phyloP scores from a whole-genome alignment of 1,140 invertebrate genomes.

The Polyergus mexicanus region DNA sequence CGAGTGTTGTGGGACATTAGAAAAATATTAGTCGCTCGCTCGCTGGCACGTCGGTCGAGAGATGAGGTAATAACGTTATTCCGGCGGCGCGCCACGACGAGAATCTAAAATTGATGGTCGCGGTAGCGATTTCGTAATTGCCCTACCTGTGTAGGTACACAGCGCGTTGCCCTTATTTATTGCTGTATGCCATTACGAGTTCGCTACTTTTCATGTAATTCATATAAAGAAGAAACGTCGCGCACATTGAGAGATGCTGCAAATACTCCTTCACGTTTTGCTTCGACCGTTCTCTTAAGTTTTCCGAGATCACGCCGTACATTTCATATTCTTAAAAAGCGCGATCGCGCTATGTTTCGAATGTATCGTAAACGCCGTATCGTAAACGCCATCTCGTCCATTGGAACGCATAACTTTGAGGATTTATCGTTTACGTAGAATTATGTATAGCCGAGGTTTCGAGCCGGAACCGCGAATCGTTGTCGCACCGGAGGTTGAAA shows the following conservation, averaged over 20 bases:
- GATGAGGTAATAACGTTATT: constrained; percentile 52
- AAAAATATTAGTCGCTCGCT: constrained; percentile 47
- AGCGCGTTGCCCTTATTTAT: constrained; percentile 41
- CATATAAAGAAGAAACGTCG: too few species aligned
- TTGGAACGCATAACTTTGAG: constrained; percentile 36
- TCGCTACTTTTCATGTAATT: background rate
- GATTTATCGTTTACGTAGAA: constrained; percentile 52
- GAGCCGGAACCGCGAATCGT: background rate
- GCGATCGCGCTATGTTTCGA: constrained; percentile 14
- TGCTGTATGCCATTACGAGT: background rate
- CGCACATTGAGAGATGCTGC: background rate
- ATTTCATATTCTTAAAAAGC: constrained; percentile 41
- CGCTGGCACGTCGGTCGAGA: background rate
- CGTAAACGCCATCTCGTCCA: constrained; percentile 39
- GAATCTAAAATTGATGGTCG: constrained; percentile 55
- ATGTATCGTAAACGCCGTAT: background rate
- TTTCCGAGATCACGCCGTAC: background rate
- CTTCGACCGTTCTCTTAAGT: background rate
- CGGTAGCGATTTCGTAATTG: constrained; percentile 56
- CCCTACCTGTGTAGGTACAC: constrained; percentile 2
- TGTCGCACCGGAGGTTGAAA: constrained; percentile 14
- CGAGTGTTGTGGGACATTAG: constrained; percentile 36
- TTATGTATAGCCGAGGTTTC: background rate
- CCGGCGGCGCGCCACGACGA: constrained; percentile 32
- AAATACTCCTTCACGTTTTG: background rate